Conservation (phyloP, 2,888 invertebrate species). For the Dicycla oo region DNA sequence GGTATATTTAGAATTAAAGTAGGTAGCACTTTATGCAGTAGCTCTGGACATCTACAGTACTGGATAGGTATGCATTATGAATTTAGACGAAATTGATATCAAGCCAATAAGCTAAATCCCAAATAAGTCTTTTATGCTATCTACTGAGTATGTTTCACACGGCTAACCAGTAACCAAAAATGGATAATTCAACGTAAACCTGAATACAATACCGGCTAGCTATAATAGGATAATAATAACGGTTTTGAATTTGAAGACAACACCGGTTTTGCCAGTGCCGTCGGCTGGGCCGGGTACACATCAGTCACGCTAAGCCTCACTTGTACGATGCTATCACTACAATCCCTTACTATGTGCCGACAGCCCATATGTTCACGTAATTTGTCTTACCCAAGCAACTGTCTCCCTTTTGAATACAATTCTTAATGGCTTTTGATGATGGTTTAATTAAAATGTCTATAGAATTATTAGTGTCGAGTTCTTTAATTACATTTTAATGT, state of each 20-base stretch:
- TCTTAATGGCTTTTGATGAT: conserved; percentile 43
- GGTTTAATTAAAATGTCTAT: conserved; percentile 47
- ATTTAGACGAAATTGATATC: neutral
- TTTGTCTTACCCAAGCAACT: conserved; percentile 65
- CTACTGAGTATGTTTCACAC: conserved; percentile 13
- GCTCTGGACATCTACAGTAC: too few species aligned
- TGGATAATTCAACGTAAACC: conserved; percentile 4
- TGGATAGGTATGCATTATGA: neutral
- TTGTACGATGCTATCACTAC: conserved; percentile 68
- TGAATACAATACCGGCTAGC: conserved; percentile 4
- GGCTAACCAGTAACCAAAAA: conserved; percentile 7
- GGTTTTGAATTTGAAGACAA: conserved; percentile 48
- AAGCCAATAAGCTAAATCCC: neutral
- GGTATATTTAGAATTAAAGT: neutral
- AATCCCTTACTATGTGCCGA: conserved; percentile 66
- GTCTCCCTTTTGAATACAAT: conserved; percentile 47
- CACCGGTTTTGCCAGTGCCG: conserved; percentile 42
- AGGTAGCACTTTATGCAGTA: neutral
- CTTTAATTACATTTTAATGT: conserved; percentile 38
- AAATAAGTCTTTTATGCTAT: neutral
- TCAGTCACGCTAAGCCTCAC: conserved; percentile 71
- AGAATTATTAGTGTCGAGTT: conserved; percentile 19
- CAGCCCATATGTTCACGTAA: conserved; percentile 68
- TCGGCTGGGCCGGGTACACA: conserved; percentile 60
- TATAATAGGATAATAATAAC: conserved; percentile 39